Conservation (phyloP, 2,797 vertebrate genomes). For the Parambassis ranga region DNA sequence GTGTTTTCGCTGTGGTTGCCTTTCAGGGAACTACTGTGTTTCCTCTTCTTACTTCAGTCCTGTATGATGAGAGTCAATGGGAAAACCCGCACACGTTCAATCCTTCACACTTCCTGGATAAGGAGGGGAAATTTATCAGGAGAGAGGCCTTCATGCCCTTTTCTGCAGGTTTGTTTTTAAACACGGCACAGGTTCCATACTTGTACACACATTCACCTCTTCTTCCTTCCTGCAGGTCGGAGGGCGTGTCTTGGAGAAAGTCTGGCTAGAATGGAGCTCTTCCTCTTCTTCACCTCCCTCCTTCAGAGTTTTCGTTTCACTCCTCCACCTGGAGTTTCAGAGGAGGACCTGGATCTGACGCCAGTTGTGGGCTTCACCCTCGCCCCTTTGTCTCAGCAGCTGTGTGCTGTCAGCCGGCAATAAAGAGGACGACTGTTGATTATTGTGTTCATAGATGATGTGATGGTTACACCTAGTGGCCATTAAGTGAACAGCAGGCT, state of each 20-base stretch:
- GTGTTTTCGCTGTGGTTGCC: no score
- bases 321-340: constrained; percentile 52
- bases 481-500: no score
- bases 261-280: constrained; percentile 67
- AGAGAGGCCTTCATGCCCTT: constrained; percentile 37
- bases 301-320: constrained; percentile 64
- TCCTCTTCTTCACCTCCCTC: constrained; percentile 65
- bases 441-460: accelerated
- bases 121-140: constrained; percentile 60
- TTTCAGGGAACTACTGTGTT: constrained; percentile 66
- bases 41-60: constrained; percentile 68
- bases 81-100: constrained; percentile 69
- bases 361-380: constrained; percentile 35
- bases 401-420: constrained; percentile 44
- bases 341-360: constrained; percentile 60
- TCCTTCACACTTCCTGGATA: constrained; percentile 73
- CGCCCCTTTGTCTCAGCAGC: constrained; percentile 34
- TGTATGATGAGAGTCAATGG: constrained; percentile 71
- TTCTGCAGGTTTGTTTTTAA: background rate
- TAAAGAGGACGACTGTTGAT: background rate
- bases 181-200: accelerated
- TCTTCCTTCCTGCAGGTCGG: constrained; percentile 27
- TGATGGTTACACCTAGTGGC: no score
- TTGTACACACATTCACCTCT: background rate
- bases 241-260: constrained; percentile 58